A percentile compares a stretch with the other conserved stretches of the same genome.
Conservation (phyloP, 2,113 vertebrate species). For the Nannobrachium achirus region DNA sequence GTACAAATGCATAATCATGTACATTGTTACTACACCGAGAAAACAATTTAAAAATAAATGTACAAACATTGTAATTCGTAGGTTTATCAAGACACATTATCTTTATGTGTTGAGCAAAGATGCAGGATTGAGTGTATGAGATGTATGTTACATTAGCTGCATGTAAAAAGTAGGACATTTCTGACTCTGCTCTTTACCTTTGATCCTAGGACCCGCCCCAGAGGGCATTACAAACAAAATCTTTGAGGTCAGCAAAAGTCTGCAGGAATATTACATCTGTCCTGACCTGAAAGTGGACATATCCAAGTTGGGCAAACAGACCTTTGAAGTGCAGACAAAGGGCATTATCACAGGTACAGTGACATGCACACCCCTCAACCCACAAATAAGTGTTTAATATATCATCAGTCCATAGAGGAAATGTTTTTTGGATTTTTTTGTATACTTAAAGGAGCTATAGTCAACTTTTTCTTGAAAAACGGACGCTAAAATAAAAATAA, state of each 20-base stretch:
- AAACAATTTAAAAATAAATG: no score
- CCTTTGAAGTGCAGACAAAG: slow-evolving; percentile 95
- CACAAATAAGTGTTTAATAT: no score
- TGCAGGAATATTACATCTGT: slow-evolving; percentile 95
- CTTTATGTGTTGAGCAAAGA: background rate
- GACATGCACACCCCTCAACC: background rate
- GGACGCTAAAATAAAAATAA: no score
- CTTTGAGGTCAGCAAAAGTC: slow-evolving; percentile 94
- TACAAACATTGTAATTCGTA: background rate
- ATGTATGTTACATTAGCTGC: background rate
- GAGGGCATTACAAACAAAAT: slow-evolving; percentile 96
- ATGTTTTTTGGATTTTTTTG: no score
- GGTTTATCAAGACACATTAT: background rate
- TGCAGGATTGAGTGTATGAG: background rate
- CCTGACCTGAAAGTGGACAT: slow-evolving; percentile 94
- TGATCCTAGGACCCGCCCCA: slow-evolving; percentile 88
- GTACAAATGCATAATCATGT: no score
- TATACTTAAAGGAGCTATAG: no score
- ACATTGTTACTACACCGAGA: no score
- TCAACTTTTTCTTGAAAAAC: no score
- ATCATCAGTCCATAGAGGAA: no score
- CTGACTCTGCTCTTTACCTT: background rate
- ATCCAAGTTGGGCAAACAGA: slow-evolving; percentile 90
- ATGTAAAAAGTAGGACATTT: background rate
- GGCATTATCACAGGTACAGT: slow-evolving; percentile 82